Conservation (phyloP, 2,888 invertebrate genomes). For the Leptinotarsa tumamoca region DNA sequence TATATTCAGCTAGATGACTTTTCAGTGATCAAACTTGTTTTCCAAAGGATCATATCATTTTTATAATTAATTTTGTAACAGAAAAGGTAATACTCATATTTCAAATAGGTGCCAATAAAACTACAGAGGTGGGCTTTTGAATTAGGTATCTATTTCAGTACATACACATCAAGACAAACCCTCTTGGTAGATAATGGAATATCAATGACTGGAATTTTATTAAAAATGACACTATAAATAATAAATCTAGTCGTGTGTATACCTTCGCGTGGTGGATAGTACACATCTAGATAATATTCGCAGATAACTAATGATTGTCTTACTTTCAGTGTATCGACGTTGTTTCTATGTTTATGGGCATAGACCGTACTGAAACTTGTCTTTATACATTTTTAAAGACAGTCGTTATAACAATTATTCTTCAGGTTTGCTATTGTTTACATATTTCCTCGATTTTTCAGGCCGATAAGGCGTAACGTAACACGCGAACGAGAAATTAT, state of each 20-base stretch:
- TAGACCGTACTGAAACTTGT: conserved; percentile 44
- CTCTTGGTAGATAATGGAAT: conserved; percentile 35
- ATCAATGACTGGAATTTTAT: conserved; percentile 54
- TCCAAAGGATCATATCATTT: too few relatives aligned
- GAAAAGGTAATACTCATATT: not conserved
- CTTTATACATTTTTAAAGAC: conserved; percentile 53
- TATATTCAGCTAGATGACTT: too few relatives aligned
- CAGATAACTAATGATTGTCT: conserved; percentile 64
- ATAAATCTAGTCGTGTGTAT: conserved; percentile 61
- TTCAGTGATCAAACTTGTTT: too few relatives aligned
- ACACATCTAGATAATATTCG: conserved; percentile 59
- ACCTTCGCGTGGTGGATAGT: conserved; percentile 55
- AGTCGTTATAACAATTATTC: conserved; percentile 45
- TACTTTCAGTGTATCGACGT: conserved; percentile 47
- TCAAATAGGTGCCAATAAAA: not conserved
- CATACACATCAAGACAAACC: conserved; percentile 35
- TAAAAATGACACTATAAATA: conserved; percentile 65
- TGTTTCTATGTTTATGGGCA: conserved; percentile 44
- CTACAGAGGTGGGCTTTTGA: conserved; percentile 2
- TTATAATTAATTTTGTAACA: too few relatives aligned
- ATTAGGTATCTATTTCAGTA: conserved; percentile 5
- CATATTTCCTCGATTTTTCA: conserved; percentile 34
- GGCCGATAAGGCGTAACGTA: conserved; percentile 33
- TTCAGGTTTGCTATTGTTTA: conserved; percentile 36
- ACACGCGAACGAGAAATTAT: conserved; percentile 33